phyloP scores from a whole-genome alignment of 2,888 invertebrate genomes.

The Latrodectus hesperus region DNA sequence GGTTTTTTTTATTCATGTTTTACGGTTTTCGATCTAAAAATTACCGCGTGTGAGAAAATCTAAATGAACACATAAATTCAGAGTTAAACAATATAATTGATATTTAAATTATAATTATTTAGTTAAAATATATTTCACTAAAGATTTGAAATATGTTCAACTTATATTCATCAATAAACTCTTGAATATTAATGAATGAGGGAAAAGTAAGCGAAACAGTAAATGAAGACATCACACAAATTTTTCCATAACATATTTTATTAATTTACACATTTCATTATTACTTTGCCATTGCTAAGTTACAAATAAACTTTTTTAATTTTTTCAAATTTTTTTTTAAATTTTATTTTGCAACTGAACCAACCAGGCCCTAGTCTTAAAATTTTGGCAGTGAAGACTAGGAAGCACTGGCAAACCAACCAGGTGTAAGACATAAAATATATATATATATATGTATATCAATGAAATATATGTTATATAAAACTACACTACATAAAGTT shows the following conservation, averaged over 20 bases:
- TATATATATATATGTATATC: constrained; percentile 53
- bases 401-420: constrained; percentile 43
- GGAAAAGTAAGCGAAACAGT: no score
- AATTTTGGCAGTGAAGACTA: constrained; percentile 69
- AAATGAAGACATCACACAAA: no score
- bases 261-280: constrained; percentile 64
- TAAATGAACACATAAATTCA: no score
- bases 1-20: no score
- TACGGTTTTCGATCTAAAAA: no score
- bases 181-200: no score
- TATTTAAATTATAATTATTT: no score
- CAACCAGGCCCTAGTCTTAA: constrained; percentile 63
- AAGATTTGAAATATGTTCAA: no score
- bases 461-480: constrained; percentile 69
- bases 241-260: constrained; percentile 66
- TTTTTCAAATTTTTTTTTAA: constrained; percentile 17
- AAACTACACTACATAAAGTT: constrained; percentile 68
- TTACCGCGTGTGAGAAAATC: no score
- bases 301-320: constrained; percentile 59
- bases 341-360: constrained; percentile 59
- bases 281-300: constrained; percentile 67
- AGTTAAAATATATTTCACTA: no score
- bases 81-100: no score
- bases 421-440: constrained; percentile 69
- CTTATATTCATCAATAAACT: no score